A percentile compares a stretch with the other conserved stretches of the same genome.
Conservation (phyloP, 1,140 invertebrate genomes). For the Drosophila saltans region DNA sequence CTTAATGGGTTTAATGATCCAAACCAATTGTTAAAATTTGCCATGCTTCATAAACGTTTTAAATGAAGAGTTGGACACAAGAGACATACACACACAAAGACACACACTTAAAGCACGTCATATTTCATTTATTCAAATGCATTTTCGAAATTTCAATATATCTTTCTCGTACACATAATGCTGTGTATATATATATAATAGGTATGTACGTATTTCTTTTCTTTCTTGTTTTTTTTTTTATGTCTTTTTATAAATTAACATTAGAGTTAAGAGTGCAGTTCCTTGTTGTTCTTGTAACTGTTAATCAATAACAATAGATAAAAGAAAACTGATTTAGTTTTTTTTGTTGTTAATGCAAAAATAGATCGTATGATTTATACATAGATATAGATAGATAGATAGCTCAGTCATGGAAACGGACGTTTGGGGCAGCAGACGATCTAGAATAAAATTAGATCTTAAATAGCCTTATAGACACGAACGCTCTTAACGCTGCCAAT, state of each 20-base stretch:
- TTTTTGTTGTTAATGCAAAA: conserved; percentile 51
- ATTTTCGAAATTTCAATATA: conserved; percentile 49
- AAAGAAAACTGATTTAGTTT: conserved; percentile 65
- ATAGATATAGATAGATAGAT: conserved; percentile 31
- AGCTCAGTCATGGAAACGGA: conserved; percentile 59
- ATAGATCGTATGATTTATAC: conserved; percentile 45
- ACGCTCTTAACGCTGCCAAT: conserved; percentile 89
- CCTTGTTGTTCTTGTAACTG: conserved; percentile 23
- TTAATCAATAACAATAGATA: conserved; percentile 71
- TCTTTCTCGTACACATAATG: conserved; percentile 29
- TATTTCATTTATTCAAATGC: conserved; percentile 70
- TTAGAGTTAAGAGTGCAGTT: conserved; percentile 63
- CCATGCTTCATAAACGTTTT: background rate
- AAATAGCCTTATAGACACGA: conserved; percentile 87
- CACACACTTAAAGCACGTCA: conserved; percentile 43
- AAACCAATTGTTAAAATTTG: background rate
- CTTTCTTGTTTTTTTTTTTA: background rate
- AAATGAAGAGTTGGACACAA: background rate
- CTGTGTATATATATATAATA: conserved; percentile 13
- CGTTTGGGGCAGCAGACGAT: conserved; percentile 9
- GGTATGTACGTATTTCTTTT: conserved; percentile 23
- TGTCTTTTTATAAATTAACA: conserved; percentile 56
- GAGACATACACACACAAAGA: conserved; percentile 29
- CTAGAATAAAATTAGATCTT: conserved; percentile 20
- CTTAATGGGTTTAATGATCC: background rate